Base-by-base conservation (phyloP, 2,888 invertebrate species). In the Oligia fasciuncula region DNA sequence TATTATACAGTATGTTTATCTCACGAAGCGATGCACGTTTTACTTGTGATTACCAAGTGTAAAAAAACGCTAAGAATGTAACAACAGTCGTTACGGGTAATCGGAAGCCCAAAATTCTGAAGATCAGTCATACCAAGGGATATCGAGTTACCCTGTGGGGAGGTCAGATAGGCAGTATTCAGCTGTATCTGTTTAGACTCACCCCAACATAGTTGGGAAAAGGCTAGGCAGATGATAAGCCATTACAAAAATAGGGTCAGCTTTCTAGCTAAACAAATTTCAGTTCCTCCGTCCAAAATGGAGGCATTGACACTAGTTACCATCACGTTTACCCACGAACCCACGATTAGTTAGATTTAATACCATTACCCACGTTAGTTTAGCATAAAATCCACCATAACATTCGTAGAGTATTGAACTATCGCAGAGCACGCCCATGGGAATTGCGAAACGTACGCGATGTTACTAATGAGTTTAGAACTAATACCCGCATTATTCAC, bases 361-460 rank as follows among this genome's bases (percentile, higher is more conserved):
- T 51, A 4, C 43, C 43, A 35, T 70, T 68, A 78, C 14, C 5
- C 46, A 54, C 67, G 46, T 54, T 65, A 54, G 13, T 82, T 49
- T 40, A 51, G 35, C 65, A 73, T 75, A 73, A 72, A 79, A 83
- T 79, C 62, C 69, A 79, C 79, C 83, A 73, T 79, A 77, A 83
- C 75, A 76, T 79, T 79, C 13, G 19, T 49, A 43, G 83, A 79
- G 73, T 79, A 63, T 83, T 86, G 83, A 86, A 86, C 86, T 68
- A 79, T 17, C 49, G 23, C 67, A 29, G 17, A 63, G 54, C 67
- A 54, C 63, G 66, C 40, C 57, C 49, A 62, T 46, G 85, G 85
- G 77, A 75, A 85, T 81, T 66, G 74, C 49, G 23, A 75, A 77
- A 70, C 65, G 65, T 73, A 63, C 14, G 29, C 19, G 35, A 29